These are phyloP conservation scores for Chaenogobius annularis DNA, from an alignment of 2,113 vertebrate species.

Conservation along the genomic window DNA sequence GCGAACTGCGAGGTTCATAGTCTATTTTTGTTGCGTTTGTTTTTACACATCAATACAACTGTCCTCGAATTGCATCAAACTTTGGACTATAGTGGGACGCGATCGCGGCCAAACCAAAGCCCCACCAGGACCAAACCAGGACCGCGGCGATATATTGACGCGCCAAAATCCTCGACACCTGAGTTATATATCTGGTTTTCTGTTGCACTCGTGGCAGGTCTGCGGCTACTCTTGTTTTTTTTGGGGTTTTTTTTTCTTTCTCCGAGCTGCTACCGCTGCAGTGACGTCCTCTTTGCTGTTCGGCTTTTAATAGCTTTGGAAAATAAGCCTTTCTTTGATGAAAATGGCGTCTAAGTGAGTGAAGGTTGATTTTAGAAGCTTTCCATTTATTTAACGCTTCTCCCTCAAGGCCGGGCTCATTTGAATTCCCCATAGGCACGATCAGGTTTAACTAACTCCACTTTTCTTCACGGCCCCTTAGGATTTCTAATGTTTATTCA, in stretches of 20 bases:
- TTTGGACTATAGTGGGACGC: too few species aligned
- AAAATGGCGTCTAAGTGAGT: constrained; percentile 36
- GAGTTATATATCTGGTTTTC: neutral
- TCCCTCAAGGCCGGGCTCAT: constrained; percentile 54
- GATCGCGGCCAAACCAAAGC: too few species aligned
- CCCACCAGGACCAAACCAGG: neutral
- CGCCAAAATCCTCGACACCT: neutral
- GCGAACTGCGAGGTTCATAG: too few species aligned
- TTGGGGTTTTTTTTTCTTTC: constrained; percentile 6
- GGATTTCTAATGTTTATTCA: constrained; percentile 81
- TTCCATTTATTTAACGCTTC: constrained; percentile 61
- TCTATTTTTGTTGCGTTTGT: too few species aligned
- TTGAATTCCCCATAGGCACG: constrained; percentile 42
- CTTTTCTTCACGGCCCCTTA: constrained; percentile 65
- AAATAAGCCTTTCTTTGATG: constrained; percentile 34
- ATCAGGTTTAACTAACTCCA: constrained; percentile 54
- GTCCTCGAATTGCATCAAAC: too few species aligned
- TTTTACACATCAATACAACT: too few species aligned
- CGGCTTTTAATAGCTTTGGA: constrained; percentile 27
- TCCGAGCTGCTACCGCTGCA: constrained; percentile 1
- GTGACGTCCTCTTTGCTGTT: constrained; percentile 19
- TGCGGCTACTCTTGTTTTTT: constrained; percentile 8
- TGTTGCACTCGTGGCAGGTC: neutral
- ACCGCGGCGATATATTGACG: neutral
- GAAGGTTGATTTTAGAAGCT: constrained; percentile 45